These are phyloP conservation scores for Camponotus floridanus DNA, from an alignment of 1,140 invertebrate species.

Conservation along the genomic window DNA sequence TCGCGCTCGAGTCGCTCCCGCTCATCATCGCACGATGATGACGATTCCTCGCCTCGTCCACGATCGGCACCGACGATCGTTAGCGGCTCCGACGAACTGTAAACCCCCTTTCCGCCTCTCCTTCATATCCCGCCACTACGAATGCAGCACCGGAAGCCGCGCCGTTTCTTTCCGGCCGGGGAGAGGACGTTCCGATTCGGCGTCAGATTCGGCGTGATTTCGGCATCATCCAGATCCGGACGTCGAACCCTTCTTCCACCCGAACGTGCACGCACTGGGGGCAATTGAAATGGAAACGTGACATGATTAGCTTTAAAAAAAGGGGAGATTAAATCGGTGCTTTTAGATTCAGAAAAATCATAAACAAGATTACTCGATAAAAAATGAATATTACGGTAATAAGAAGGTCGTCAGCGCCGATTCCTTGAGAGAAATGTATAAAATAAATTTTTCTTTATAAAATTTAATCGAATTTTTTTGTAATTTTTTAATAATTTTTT, in stretches of 20 bases:
- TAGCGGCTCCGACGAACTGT: slow-evolving; percentile 82
- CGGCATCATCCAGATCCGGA: slow-evolving; percentile 12
- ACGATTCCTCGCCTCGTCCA: slow-evolving; percentile 54
- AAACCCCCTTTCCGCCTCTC: slow-evolving; percentile 80
- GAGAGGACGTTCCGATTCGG: neutral
- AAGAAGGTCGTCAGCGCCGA: too few relatives aligned
- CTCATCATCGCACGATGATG: slow-evolving; percentile 58
- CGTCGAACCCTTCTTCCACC: slow-evolving; percentile 7
- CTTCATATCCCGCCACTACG: slow-evolving; percentile 76
- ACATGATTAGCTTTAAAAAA: neutral
- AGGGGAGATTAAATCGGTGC: neutral
- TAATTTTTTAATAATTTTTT: neutral
- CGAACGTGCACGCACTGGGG: neutral
- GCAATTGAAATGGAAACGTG: slow-evolving; percentile 20
- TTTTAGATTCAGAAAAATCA: slow-evolving; percentile 8
- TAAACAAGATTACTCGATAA: too few relatives aligned
- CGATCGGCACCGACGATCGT: slow-evolving; percentile 74
- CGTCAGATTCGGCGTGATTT: slow-evolving; percentile 34
- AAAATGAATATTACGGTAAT: too few relatives aligned
- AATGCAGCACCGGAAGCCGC: slow-evolving; percentile 34
- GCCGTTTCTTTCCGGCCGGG: slow-evolving; percentile 54
- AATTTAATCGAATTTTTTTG: neutral
- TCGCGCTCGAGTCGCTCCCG: slow-evolving; percentile 61
- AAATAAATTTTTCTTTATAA: neutral
- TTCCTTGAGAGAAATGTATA: neutral